Evolutionary conservation across 2,888 invertebrate genomes (phyloP), one percentile per base, ranked within the genome.

Genomic region (Chrysolina oricalcia): DNA sequence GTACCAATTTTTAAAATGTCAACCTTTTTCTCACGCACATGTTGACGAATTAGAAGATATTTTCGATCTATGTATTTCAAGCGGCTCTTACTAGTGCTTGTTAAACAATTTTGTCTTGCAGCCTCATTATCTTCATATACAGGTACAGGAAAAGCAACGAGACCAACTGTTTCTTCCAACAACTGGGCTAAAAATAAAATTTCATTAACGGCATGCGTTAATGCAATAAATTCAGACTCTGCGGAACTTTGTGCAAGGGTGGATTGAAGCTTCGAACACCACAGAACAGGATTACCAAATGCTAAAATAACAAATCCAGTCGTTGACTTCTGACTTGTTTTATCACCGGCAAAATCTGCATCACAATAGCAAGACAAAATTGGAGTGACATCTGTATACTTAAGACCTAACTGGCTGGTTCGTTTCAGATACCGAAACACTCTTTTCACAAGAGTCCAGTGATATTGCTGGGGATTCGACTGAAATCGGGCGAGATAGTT

Each of bases 391-490:
- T 5, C 48, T 48, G 48, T 48, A 48, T 48, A 48, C 17, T 48
- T 48, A 3, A 48, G 48, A 17, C 17, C 17, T 17, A 5, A 48
- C n/a, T 19, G 50, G 50, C 0, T 5, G 50, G 17, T 50, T 17
- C 50, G 5, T 50, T 50, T 50, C 50, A 48, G 48, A 48, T 48
- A 48, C n/a, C 48, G 48, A 48, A 48, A 48, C 48, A 50, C 50
- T 50, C 19, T 17, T 17, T 50, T 50, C 19, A 50, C 50, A 50
- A 50, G 50, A 50, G 50, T 19, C 5, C 50, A 17, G 17, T 50
- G 6, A 50, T 50, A 50, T 50, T 50, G 17, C 4, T 50, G 50
- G 17, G 19, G 17, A 50, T 19, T 50, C 17, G 17, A 50, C 41
- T 43, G 43, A 43, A 43, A 43, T 11, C 15, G 43, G 15, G 43